Conservation (phyloP, 1,140 invertebrate species). For the Drosophila sproati region DNA sequence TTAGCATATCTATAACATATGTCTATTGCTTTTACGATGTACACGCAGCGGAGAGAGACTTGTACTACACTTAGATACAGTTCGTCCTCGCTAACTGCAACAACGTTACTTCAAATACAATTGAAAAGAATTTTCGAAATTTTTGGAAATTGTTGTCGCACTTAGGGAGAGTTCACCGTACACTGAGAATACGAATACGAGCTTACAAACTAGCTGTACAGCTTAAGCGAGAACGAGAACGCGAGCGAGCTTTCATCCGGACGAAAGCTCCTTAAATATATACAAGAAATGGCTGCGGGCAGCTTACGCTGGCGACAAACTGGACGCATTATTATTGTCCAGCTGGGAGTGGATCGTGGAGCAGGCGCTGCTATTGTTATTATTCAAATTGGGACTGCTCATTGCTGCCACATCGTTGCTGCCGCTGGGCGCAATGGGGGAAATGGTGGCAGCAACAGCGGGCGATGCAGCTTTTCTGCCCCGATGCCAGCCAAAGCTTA, state of each 20-base stretch:
- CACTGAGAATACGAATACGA: background rate
- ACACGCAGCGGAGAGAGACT: conserved; percentile 69
- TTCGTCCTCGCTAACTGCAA: background rate
- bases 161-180: conserved; percentile 31
- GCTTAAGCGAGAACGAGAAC: background rate
- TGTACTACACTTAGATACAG: conserved; percentile 33
- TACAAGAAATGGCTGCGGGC: conserved; percentile 17
- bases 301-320: conserved; percentile 62
- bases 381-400: conserved; percentile 73
- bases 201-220: conserved; percentile 67
- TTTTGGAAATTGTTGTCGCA: background rate
- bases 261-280: conserved; percentile 34
- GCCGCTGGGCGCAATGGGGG: conserved; percentile 19
- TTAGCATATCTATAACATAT: conserved; percentile 27
- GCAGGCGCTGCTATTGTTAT: conserved; percentile 75
- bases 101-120: background rate
- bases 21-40: conserved; percentile 79
- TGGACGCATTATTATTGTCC: conserved; percentile 62
- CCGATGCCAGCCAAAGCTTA: conserved; percentile 78
- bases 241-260: background rate
- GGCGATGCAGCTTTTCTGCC: conserved; percentile 30
- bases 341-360: conserved; percentile 70
- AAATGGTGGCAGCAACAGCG: too few species aligned
- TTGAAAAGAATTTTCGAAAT: too few species aligned
- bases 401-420: conserved; percentile 46